Evolutionary conservation across 2,797 vertebrate species (phyloP).

Genomic region (Varecia variegata): DNA sequence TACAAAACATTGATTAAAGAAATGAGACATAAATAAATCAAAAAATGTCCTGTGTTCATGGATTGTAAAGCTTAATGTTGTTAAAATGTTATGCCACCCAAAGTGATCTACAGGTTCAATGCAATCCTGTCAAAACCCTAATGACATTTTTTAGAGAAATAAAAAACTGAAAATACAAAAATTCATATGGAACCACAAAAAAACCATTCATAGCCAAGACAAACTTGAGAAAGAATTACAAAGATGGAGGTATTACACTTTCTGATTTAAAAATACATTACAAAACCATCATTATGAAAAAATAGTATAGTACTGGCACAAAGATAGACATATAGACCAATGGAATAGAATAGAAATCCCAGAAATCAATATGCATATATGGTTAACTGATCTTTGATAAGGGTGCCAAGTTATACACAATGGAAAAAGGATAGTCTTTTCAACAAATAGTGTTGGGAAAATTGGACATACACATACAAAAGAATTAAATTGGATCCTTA

Average conservation of each 20-base stretch:
- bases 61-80: background rate
- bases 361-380: background rate
- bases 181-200: background rate
- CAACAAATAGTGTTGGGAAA: background rate
- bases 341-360: background rate
- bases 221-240: background rate
- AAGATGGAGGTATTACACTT: background rate
- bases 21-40: background rate
- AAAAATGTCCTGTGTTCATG: background rate
- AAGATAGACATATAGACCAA: background rate
- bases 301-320: background rate
- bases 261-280: background rate
- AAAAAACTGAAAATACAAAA: background rate
- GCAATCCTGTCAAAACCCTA: background rate
- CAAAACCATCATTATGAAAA: background rate
- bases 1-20: background rate
- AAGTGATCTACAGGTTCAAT: background rate
- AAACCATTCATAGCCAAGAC: background rate
- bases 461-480: background rate
- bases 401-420: background rate
- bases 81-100: background rate
- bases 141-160: background rate
- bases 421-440: background rate
- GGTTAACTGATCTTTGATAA: background rate
- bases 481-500: background rate